phyloP scores from a whole-genome alignment of 2,888 invertebrate genomes.

The Adelphocoris suturalis region DNA sequence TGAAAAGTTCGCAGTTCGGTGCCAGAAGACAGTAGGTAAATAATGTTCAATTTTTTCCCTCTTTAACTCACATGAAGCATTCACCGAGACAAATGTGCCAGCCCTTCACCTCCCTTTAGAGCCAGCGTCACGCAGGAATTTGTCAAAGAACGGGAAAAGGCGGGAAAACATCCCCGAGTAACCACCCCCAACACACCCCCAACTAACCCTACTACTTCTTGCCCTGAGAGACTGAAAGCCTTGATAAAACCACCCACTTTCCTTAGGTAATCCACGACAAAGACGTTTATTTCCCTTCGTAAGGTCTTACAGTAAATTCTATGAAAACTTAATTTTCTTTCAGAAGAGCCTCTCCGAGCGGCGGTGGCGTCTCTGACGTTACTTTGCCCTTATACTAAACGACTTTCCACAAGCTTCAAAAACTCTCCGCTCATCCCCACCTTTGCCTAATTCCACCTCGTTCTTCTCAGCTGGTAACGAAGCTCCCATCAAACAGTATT shows the following conservation, averaged over 20 bases:
- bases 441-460: background rate
- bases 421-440: constrained; percentile 31
- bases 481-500: constrained; percentile 66
- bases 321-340: constrained; percentile 70
- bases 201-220: constrained; percentile 20
- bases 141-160: constrained; percentile 11
- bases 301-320: constrained; percentile 65
- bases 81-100: background rate
- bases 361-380: constrained; percentile 5
- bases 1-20: no score
- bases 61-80: background rate
- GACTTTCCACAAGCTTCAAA: constrained; percentile 43
- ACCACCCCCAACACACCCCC: background rate
- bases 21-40: no score
- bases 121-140: background rate
- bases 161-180: no score
- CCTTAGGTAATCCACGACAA: constrained; percentile 63
- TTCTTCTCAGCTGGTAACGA: background rate
- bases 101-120: background rate
- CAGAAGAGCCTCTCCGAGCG: constrained; percentile 13
- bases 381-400: constrained; percentile 46
- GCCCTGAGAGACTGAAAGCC: constrained; percentile 21
- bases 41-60: background rate
- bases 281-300: constrained; percentile 63
- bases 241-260: constrained; percentile 46